phyloP scores from a whole-genome alignment of 2,797 vertebrate genomes.

The Molossus alvarezi region DNA sequence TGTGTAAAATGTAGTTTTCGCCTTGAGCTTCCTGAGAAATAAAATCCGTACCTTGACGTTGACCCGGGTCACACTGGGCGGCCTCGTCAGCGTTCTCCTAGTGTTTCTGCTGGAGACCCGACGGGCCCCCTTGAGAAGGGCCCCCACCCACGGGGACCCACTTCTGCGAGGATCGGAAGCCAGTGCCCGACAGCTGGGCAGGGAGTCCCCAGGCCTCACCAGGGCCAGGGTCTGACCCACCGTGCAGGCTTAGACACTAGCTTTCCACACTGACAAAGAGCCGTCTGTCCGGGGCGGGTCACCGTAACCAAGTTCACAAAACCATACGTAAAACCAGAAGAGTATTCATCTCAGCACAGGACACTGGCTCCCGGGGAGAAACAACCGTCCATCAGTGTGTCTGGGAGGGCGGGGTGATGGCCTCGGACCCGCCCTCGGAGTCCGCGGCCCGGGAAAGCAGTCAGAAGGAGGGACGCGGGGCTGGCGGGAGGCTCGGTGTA shows the following conservation, averaged over 20 bases:
- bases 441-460: background rate
- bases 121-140: background rate
- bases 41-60: background rate
- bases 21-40: background rate
- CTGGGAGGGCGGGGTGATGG: too few relatives aligned
- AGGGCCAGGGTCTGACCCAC: background rate
- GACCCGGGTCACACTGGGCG: background rate
- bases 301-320: background rate
- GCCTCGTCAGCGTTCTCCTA: background rate
- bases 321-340: background rate
- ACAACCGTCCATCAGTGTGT: background rate
- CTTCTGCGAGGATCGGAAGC: background rate
- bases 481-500: background rate
- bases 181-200: too few relatives aligned
- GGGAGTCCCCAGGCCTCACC: background rate
- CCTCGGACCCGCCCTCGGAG: too few relatives aligned
- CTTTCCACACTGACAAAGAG: background rate
- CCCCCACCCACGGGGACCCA: background rate
- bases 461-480: background rate
- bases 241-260: background rate
- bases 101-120: background rate
- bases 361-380: background rate
- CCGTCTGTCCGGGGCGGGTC: background rate
- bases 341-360: too few relatives aligned
- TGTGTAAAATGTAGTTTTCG: background rate